A percentile compares a stretch with the other conserved stretches of the same genome.
These are phyloP conservation scores for Acromyrmex echinatior DNA, from an alignment of 1,140 invertebrate genomes.

Conservation along the genomic window DNA sequence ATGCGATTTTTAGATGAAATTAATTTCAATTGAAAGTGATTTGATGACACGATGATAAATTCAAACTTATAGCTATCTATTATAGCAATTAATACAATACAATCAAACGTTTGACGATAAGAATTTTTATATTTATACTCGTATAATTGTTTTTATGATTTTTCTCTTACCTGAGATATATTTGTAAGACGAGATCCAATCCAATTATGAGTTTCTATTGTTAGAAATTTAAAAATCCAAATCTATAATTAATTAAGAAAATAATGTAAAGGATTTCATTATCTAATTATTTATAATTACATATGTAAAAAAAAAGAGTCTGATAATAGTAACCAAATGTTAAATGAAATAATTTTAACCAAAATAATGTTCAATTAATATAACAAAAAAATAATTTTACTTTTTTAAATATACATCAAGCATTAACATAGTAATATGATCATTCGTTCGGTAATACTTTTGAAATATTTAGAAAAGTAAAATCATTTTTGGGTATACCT, in stretches of 20 bases:
- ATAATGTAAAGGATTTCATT: neutral
- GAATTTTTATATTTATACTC: neutral
- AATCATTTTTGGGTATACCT: too few species aligned
- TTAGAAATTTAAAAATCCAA: neutral
- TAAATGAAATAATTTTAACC: too few species aligned
- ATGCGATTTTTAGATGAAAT: slow-evolving; percentile 5
- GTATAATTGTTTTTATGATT: neutral
- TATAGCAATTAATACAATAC: neutral
- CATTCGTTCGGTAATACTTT: too few species aligned
- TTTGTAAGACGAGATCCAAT: neutral
- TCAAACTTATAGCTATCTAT: neutral
- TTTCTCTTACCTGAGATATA: neutral
- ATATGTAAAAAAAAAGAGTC: too few species aligned
- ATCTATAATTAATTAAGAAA: neutral
- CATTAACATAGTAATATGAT: too few species aligned
- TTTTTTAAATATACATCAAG: too few species aligned
- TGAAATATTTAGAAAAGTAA: too few species aligned
- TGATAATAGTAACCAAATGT: too few species aligned
- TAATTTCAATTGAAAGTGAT: neutral
- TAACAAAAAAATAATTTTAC: too few species aligned
- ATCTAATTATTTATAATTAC: neutral
- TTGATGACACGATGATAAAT: neutral
- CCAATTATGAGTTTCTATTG: neutral
- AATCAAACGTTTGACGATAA: neutral
- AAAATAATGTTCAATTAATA: too few species aligned